Percentiles rank a stretch among this genome's conserved stretches.
Evolutionary conservation across 1,140 invertebrate species (phyloP).

Genomic region (Pararge aegeria): DNA sequence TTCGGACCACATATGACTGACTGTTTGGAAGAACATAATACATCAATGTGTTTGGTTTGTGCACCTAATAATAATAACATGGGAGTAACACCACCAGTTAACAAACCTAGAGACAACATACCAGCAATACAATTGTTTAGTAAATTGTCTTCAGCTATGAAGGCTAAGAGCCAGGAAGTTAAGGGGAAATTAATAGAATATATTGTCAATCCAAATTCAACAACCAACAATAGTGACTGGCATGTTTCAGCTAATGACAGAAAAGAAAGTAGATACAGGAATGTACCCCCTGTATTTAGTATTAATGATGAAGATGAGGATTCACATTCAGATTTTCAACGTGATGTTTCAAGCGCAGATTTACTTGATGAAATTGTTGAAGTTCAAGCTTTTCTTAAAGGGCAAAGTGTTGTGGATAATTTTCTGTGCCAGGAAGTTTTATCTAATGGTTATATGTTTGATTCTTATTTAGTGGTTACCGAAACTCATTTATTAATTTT

Average conservation of each 20-base stretch:
- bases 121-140: conserved; percentile 86
- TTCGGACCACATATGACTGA: conserved; percentile 89
- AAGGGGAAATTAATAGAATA: conserved; percentile 97
- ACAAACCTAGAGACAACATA: conserved; percentile 58
- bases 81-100: conserved; percentile 49
- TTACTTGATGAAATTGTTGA: conserved; percentile 67
- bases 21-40: conserved; percentile 91
- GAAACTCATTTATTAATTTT: conserved; percentile 93
- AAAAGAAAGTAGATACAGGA: conserved; percentile 93
- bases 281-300: conserved; percentile 95
- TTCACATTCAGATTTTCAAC: conserved; percentile 57
- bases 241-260: conserved; percentile 91
- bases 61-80: conserved; percentile 80
- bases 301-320: conserved; percentile 95
- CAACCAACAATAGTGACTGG: conserved; percentile 81
- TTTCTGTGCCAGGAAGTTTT: conserved; percentile 96
- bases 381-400: conserved; percentile 86
- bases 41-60: conserved; percentile 90
- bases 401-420: conserved; percentile 89
- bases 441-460: conserved; percentile 91
- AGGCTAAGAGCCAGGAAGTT: conserved; percentile 94
- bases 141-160: conserved; percentile 90
- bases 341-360: conserved; percentile 52
- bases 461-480: conserved; percentile 94
- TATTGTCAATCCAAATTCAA: conserved; percentile 91